phyloP scores from a whole-genome alignment of 2,797 vertebrate genomes.

The Acrossocheilus fasciatus region DNA sequence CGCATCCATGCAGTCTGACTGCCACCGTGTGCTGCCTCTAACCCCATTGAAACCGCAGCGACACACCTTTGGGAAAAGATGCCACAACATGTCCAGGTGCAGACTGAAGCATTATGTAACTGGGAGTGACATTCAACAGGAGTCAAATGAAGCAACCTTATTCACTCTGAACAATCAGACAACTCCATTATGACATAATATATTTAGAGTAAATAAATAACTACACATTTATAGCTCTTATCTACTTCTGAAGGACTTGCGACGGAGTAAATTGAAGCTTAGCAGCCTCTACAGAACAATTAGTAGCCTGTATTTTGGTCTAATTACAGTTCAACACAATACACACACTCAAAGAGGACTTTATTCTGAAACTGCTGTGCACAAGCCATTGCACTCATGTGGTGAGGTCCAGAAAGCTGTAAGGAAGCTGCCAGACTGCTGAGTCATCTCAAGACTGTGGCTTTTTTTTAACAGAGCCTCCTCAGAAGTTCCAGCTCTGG shows the following conservation, averaged over 20 bases:
- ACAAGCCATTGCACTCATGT: not conserved
- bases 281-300: not conserved
- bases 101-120: not conserved
- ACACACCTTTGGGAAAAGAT: slow-evolving; percentile 40
- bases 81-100: slow-evolving; percentile 24
- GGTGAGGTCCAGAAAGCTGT: slow-evolving; percentile 28
- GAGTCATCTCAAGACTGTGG: slow-evolving; percentile 65
- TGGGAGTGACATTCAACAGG: slow-evolving; percentile 47
- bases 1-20: not conserved
- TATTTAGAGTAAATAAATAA: slow-evolving; percentile 17
- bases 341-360: slow-evolving; percentile 7
- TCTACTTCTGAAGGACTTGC: not conserved
- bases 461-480: slow-evolving; percentile 44
- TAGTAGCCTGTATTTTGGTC: not conserved
- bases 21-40: not conserved
- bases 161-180: not conserved
- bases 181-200: not conserved
- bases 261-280: not conserved
- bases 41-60: not conserved
- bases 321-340: not conserved
- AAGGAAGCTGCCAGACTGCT: slow-evolving; percentile 59
- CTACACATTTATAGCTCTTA: not conserved
- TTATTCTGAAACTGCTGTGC: slow-evolving; percentile 4
- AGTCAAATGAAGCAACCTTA: not conserved
- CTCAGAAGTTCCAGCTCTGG: slow-evolving; percentile 65